A percentile compares a stretch with the other conserved stretches of the same genome.
These are phyloP conservation scores for Caradrina kadenii DNA, from an alignment of 2,888 invertebrate genomes.

Conservation along the genomic window DNA sequence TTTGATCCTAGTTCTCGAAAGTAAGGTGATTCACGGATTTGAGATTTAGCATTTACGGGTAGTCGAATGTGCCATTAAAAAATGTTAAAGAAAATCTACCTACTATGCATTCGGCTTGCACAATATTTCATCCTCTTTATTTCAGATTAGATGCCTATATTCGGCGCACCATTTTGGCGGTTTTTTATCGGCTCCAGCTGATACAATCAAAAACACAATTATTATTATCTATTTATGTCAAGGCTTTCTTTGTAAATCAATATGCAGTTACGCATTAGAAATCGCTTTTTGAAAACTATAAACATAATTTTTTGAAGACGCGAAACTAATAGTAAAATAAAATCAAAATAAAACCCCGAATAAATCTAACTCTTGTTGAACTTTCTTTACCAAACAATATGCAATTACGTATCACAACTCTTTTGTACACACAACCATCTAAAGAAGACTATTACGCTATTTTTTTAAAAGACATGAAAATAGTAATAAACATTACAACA, in stretches of 20 bases:
- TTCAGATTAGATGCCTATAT: not conserved
- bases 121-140: not conserved
- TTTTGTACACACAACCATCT: not conserved
- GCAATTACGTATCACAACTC: not conserved
- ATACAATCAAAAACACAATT: conserved; percentile 16
- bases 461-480: too few species aligned
- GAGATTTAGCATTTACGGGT: not conserved
- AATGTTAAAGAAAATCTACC: not conserved
- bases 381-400: not conserved
- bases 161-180: not conserved
- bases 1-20: too few species aligned
- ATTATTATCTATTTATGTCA: conserved; percentile 50
- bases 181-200: conserved; percentile 1
- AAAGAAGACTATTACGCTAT: not conserved
- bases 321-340: conserved; percentile 25
- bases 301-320: conserved; percentile 21
- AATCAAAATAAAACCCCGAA: not conserved
- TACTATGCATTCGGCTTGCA: not conserved
- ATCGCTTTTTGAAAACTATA: conserved; percentile 10
- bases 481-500: conserved; percentile 17
- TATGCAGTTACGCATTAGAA: conserved; percentile 24
- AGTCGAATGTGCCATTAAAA: not conserved
- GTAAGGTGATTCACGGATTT: not conserved
- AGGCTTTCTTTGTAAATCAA: conserved; percentile 46
- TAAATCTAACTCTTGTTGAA: not conserved